Conservation (phyloP, 1,140 invertebrate genomes). For the Dysdera silvatica region DNA sequence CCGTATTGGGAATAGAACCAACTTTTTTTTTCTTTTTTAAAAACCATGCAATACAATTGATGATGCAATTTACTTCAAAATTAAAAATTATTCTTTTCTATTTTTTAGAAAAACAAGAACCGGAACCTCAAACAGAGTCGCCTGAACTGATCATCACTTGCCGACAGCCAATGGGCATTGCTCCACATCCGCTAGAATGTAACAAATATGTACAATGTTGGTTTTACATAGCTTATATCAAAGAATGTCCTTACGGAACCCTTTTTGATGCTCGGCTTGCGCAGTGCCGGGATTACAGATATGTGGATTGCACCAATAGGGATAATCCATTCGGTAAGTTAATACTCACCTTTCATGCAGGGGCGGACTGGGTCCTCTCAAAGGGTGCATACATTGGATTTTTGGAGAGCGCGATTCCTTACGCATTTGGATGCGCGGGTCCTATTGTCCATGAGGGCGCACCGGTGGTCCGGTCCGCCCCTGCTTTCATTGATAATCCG, state of each 20-base stretch:
- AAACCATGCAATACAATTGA: too few species aligned
- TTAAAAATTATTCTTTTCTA: too few species aligned
- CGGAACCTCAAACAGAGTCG: neutral
- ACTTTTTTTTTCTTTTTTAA: too few species aligned
- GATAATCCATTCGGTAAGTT: slow-evolving; percentile 7
- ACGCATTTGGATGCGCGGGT: neutral
- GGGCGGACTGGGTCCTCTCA: neutral
- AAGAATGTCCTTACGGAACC: slow-evolving; percentile 3
- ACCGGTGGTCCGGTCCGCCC: too few species aligned
- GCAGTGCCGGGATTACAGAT: neutral
- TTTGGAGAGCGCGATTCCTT: neutral
- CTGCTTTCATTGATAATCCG: neutral
- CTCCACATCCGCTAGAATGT: slow-evolving; percentile 3
- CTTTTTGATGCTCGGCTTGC: slow-evolving; percentile 3
- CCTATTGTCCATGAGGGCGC: too few species aligned
- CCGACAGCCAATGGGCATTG: neutral
- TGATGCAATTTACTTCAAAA: too few species aligned
- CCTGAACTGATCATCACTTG: neutral
- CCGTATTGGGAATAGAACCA: too few species aligned
- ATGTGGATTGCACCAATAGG: slow-evolving; percentile 6
- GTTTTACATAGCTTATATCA: neutral
- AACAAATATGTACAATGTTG: slow-evolving; percentile 20
- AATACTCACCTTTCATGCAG: neutral
- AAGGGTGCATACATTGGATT: neutral
- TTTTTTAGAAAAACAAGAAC: too few species aligned